phyloP scores from a whole-genome alignment of 2,888 invertebrate genomes.

The Theodoxus fluviatilis region DNA sequence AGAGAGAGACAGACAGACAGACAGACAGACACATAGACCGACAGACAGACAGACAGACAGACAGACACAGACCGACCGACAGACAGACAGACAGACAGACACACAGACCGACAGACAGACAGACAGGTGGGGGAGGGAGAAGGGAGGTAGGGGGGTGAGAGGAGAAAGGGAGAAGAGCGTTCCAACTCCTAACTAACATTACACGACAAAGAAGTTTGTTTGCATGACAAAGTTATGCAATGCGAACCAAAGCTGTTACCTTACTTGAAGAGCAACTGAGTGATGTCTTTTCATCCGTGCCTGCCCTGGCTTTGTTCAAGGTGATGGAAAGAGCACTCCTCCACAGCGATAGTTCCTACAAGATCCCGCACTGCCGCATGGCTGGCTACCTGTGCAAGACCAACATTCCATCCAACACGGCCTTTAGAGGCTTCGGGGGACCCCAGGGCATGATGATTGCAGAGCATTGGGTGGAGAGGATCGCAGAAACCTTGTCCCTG shows the following conservation, averaged over 20 bases:
- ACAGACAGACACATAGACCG: too few species aligned
- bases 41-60: too few species aligned
- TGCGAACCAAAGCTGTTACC: neutral
- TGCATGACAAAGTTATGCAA: too few species aligned
- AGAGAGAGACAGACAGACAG: too few species aligned
- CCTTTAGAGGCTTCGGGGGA: conserved; percentile 73
- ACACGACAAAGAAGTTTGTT: too few species aligned
- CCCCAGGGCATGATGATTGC: conserved; percentile 44
- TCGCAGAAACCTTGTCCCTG: conserved; percentile 75
- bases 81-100: too few species aligned
- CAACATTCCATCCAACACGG: conserved; percentile 89
- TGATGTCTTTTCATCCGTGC: neutral
- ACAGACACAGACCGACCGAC: too few species aligned
- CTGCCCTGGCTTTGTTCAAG: conserved; percentile 67
- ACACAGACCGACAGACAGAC: too few species aligned
- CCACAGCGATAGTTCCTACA: conserved; percentile 70
- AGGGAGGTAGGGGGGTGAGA: too few species aligned
- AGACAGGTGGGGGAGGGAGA: too few species aligned
- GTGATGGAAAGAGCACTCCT: conserved; percentile 80
- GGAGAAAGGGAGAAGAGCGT: too few species aligned
- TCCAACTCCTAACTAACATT: too few species aligned
- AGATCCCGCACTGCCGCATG: conserved; percentile 77
- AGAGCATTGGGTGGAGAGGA: conserved; percentile 38
- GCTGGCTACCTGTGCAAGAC: conserved; percentile 78
- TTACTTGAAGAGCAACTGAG: neutral